phyloP scores from a whole-genome alignment of 2,797 vertebrate species.

The Eulemur rubriventer region DNA sequence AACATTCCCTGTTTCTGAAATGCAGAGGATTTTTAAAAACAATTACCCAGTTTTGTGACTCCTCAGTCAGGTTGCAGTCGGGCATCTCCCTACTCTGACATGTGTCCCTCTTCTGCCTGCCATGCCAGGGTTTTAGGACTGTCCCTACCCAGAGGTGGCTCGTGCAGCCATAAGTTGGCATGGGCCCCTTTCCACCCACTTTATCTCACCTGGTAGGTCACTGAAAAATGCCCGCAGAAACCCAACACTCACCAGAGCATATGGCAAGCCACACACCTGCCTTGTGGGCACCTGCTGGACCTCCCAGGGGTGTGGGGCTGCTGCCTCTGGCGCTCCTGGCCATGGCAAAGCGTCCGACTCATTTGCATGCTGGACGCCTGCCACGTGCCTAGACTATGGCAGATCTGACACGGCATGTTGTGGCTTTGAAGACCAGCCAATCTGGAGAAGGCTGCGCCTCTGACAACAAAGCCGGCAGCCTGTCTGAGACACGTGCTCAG shows the following conservation, averaged over 20 bases:
- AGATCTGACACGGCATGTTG: slow-evolving; percentile 76
- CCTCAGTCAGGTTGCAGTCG: not conserved
- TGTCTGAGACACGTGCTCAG: not conserved
- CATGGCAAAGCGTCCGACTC: slow-evolving; percentile 75
- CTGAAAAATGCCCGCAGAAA: slow-evolving; percentile 81
- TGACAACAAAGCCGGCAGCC: slow-evolving; percentile 60
- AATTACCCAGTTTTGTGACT: not conserved
- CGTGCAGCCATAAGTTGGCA: not conserved
- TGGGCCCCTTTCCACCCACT: slow-evolving; percentile 65
- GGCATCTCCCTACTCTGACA: not conserved
- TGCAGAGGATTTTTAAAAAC: not conserved
- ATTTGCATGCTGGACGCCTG: slow-evolving; percentile 82
- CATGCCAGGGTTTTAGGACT: not conserved
- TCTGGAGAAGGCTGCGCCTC: slow-evolving; percentile 76
- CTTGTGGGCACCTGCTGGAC: slow-evolving; percentile 90
- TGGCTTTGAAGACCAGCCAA: slow-evolving; percentile 78
- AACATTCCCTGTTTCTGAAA: not conserved
- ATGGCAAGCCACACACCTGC: slow-evolving; percentile 89
- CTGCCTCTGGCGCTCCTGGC: slow-evolving; percentile 65
- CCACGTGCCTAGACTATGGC: slow-evolving; percentile 81
- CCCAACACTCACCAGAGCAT: slow-evolving; percentile 76
- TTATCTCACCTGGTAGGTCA: slow-evolving; percentile 83
- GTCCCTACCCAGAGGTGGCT: not conserved
- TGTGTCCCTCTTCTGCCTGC: not conserved
- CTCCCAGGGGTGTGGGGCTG: slow-evolving; percentile 55